Base-by-base conservation (phyloP, 2,888 invertebrate genomes). In the Scelioninae gen. 1 region DNA sequence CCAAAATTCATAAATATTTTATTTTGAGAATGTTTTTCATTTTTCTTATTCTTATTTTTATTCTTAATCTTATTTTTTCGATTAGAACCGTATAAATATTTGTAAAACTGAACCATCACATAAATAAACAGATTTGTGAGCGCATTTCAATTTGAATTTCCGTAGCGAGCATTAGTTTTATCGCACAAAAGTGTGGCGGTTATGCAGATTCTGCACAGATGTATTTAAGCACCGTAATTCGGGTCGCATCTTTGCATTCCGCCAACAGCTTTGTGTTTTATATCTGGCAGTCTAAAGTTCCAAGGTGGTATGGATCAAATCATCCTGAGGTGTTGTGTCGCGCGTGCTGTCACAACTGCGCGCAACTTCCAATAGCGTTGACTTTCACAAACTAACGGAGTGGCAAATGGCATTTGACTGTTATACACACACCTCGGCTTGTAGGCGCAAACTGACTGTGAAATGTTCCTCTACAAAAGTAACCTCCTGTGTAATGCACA, bases 191-290 rank as follows among this genome's bases (percentile, higher is more conserved):
- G 38, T 5, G 38, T 11, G 15, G 7, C 55, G 29, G 65, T 88
- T 89, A 90, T 90, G 89, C 90, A 88, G 86, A 90, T 90, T 86
- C 86, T 88, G 85, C 88, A 88, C 65, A 82, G 86, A 83, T 87
- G 86, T 84, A 85, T 89, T 89, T 89, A 89, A 90, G 89, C 89
- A 87, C 82, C 86, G 89, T 88, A 89, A 90, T 90, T 90, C n/a
- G 32, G 32, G 29, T 45, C 5, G 45, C 45, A 45, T 45, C 55
- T 55, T 68, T 31, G 55, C 31, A 43, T 40, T 31, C 53, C 13
- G 29, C 23, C 13, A 49, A 38, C 11, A 43, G 51, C 62, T 68
- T 60, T 45, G 60, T 45, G 43, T 58, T 77, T 80, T 60, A 62
- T 53, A 51, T 74, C 49, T 45, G 16, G 23, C 16, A 47, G 53